These are phyloP conservation scores for Buathra laborator DNA, from an alignment of 2,888 invertebrate genomes.

Conservation along the genomic window DNA sequence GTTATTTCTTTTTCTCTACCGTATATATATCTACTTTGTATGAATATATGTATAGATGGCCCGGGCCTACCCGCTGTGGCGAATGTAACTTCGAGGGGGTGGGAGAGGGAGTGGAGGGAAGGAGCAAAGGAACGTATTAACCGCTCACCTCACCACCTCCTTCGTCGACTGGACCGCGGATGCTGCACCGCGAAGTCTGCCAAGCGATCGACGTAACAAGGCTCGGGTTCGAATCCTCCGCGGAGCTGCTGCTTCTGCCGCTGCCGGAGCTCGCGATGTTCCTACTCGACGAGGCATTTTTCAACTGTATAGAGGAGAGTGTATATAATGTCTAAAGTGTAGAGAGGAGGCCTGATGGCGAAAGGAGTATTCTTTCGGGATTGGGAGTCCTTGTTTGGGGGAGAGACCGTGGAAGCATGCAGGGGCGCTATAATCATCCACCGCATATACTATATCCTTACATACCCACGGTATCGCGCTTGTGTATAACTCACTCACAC, in stretches of 20 bases:
- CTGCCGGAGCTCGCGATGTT: constrained; percentile 49
- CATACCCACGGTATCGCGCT: background rate
- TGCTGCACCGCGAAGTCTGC: constrained; percentile 41
- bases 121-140: constrained; percentile 44
- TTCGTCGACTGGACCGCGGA: constrained; percentile 20
- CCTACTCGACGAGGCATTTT: constrained; percentile 58
- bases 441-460: background rate
- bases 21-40: constrained; percentile 11
- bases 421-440: constrained; percentile 57
- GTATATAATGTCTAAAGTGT: background rate
- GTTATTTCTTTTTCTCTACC: constrained; percentile 4
- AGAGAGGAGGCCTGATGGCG: background rate
- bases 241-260: constrained; percentile 15
- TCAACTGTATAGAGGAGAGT: constrained; percentile 34
- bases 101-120: background rate
- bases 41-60: constrained; percentile 42
- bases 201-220: constrained; percentile 67
- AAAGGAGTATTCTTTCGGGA: constrained; percentile 21
- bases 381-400: constrained; percentile 61
- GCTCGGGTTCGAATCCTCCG: constrained; percentile 51
- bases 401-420: constrained; percentile 27
- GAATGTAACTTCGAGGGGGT: constrained; percentile 33
- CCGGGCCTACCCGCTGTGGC: constrained; percentile 54
- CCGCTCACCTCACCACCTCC: constrained; percentile 56
- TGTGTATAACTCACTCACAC: background rate